Percentiles rank a stretch among this genome's conserved stretches.
Conservation (phyloP, 2,797 vertebrate species). For the Notolabrus celidotus region DNA sequence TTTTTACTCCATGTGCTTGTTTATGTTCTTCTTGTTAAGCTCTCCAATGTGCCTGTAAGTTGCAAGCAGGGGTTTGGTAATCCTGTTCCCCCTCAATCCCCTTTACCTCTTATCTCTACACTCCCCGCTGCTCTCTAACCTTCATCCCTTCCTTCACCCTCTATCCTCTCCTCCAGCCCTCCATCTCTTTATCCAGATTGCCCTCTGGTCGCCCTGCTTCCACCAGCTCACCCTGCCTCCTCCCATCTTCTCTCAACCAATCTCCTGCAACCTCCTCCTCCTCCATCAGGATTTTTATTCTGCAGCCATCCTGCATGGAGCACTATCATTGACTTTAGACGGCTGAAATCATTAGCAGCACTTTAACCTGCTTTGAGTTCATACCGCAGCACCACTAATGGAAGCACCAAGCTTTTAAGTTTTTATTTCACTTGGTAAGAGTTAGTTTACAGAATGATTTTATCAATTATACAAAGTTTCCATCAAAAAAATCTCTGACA, state of each 20-base stretch:
- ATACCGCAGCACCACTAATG: background rate
- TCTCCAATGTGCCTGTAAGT: constrained; percentile 49
- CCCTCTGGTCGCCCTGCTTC: constrained; percentile 20
- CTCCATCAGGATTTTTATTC: no score
- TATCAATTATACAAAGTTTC: constrained; percentile 1
- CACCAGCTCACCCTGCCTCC: background rate
- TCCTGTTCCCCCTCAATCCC: constrained; percentile 53
- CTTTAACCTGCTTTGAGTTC: constrained; percentile 20
- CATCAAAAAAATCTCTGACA: background rate
- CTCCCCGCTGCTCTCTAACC: constrained; percentile 54
- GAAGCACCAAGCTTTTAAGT: background rate
- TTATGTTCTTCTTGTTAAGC: constrained; percentile 54
- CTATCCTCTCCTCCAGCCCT: constrained; percentile 27
- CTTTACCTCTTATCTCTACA: constrained; percentile 46
- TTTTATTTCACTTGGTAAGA: background rate
- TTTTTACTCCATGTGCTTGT: constrained; percentile 13
- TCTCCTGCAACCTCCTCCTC: no score
- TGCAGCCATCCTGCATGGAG: background rate
- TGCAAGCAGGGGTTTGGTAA: constrained; percentile 65
- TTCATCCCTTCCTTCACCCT: constrained; percentile 43
- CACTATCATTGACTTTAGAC: constrained; percentile 8
- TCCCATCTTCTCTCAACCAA: constrained; percentile 4
- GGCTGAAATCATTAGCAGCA: constrained; percentile 10
- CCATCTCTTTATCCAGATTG: constrained; percentile 50
- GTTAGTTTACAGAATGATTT: background rate